Evolutionary conservation across 2,113 vertebrate species (phyloP), one percentile per base, ranked within the genome.

Genomic region (Gobius niger): DNA sequence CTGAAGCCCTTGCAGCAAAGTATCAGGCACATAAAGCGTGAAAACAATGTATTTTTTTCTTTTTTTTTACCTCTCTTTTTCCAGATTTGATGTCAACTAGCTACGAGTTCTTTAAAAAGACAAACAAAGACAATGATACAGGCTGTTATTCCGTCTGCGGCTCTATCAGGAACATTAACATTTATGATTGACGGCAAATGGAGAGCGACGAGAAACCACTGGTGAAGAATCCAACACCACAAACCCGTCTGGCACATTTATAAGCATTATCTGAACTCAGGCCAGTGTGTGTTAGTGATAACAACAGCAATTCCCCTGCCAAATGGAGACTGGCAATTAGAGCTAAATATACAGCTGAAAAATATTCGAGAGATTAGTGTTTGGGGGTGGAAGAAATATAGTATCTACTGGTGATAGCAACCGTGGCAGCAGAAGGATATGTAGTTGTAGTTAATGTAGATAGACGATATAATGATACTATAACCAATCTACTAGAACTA

Each of bases 41-140:
- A 18, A 66, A 59, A 41, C 59, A 75, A 78, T 2, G 9, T 56
- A 47, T 60, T 72, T 73, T 76, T 42, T 46, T 77, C 86, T 60
- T 72, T 73, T 76, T 42, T 46, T 77, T 87, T 88, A 88, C 88
- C 89, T 91, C 87, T 90, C 73, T 85, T 83, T 82, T 81, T 88
- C 90, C 88, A 88, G 85, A 86, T 80, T 85, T 80, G 85, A 87
- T 71, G 81, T 88, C 87, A 83, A 89, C 80, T 91, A 92, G 85
- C 90, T 91, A 90, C 83, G 74, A 90, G 82, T 83, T 89, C 90
- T 91, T 91, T 24, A 63, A 88, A 88, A 73, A 88, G 24, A 83
- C 70, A 90, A 78, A 82, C 66, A 89, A 73, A 86, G 65, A 90
- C 12, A 69, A 68, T 44, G 24, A 75, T 44, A 60, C 40, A 60